A percentile compares a stretch with the other conserved stretches of the same genome.
Conservation (phyloP, 2,113 vertebrate genomes). For the Sphaerodactylus townsendi region DNA sequence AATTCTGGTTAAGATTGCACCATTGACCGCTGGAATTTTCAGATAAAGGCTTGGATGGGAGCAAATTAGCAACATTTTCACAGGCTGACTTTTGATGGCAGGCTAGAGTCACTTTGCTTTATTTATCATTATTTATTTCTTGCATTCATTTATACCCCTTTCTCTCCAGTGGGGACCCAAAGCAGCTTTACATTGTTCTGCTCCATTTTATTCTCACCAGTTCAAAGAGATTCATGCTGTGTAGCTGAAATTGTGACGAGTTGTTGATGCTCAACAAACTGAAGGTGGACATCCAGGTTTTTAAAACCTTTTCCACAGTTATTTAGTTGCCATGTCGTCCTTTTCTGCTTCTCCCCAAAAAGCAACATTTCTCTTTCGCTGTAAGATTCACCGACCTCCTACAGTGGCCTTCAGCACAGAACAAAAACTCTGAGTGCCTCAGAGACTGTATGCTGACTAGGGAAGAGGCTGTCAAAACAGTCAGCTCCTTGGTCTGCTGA, state of each 20-base stretch:
- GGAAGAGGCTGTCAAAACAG: constrained; percentile 18
- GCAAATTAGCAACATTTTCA: background rate
- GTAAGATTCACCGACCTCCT: background rate
- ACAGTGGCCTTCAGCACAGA: background rate
- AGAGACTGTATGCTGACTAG: background rate
- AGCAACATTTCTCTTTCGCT: background rate
- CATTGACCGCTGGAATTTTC: background rate
- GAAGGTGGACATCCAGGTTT: background rate
- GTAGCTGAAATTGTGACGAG: background rate
- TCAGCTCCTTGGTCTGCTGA: constrained; percentile 14
- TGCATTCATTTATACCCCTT: no score
- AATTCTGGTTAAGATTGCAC: background rate
- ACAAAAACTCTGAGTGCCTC: background rate
- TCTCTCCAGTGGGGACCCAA: no score
- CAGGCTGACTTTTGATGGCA: background rate
- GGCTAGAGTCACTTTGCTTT: background rate
- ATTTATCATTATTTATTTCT: background rate
- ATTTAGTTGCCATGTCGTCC: background rate
- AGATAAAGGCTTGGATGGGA: constrained; percentile 2
- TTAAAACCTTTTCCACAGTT: background rate
- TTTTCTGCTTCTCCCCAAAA: background rate
- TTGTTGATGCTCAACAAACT: background rate
- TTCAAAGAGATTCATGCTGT: background rate
- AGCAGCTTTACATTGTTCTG: no score
- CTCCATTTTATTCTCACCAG: no score